Evolutionary conservation across 1,140 invertebrate genomes (phyloP).

Genomic region (Drosophila micromelanica): DNA sequence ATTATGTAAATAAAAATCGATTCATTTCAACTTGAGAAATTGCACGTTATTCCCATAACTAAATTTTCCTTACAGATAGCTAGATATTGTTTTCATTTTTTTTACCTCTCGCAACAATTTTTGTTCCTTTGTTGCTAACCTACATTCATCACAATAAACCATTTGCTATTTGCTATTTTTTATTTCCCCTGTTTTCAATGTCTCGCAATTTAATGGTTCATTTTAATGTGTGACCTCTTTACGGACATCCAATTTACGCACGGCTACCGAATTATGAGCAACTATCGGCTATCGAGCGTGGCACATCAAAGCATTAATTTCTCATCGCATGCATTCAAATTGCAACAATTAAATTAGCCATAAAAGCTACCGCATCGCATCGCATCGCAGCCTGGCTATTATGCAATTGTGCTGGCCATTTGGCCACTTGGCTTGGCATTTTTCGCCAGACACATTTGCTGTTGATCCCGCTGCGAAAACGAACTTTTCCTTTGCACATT

Average conservation of each 20-base stretch:
- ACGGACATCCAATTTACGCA: slow-evolving; percentile 11
- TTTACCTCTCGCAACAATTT: no score
- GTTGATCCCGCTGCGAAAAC: slow-evolving; percentile 8
- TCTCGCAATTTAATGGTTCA: slow-evolving; percentile 6
- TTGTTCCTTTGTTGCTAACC: no score
- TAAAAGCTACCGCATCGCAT: slow-evolving; percentile 67
- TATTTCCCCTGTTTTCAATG: background rate
- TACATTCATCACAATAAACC: no score
- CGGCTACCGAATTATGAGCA: slow-evolving; percentile 6
- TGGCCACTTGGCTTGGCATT: slow-evolving; percentile 24
- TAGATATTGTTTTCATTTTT: no score
- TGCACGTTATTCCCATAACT: no score
- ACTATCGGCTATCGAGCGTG: slow-evolving; percentile 26
- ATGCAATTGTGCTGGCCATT: slow-evolving; percentile 48
- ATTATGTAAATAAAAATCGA: no score
- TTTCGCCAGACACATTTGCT: slow-evolving; percentile 10
- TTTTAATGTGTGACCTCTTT: slow-evolving; percentile 2
- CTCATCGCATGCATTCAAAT: slow-evolving; percentile 61
- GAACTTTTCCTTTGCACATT: slow-evolving; percentile 32
- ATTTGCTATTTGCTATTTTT: no score
- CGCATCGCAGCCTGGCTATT: slow-evolving; percentile 43
- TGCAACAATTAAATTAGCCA: slow-evolving; percentile 62
- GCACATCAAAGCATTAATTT: slow-evolving; percentile 27
- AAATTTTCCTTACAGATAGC: no score
- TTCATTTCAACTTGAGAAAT: no score